These are phyloP conservation scores for Acrossocheilus fasciatus DNA, from an alignment of 2,797 vertebrate species.

Conservation along the genomic window DNA sequence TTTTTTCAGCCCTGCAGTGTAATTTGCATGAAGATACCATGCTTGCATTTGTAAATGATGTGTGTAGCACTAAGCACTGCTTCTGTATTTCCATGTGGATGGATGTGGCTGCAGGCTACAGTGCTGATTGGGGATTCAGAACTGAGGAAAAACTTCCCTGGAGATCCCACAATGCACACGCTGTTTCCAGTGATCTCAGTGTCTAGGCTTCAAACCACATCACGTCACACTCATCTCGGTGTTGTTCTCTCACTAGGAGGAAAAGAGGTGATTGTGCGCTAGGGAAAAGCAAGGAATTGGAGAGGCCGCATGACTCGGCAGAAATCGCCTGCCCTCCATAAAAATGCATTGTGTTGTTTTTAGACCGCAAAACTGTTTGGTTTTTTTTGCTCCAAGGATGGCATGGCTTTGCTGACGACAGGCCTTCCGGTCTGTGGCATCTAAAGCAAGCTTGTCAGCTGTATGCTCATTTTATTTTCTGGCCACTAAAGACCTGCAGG, in stretches of 20 bases:
- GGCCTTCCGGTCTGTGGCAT: neutral
- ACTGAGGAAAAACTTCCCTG: conserved; percentile 2
- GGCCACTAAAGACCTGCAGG: conserved; percentile 5
- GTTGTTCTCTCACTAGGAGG: conserved; percentile 14
- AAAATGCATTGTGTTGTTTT: neutral
- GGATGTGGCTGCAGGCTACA: conserved; percentile 22
- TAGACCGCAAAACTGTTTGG: neutral
- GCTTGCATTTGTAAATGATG: conserved; percentile 19
- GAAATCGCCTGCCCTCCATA: conserved; percentile 13
- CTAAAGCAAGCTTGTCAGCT: conserved; percentile 1
- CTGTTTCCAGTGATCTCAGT: conserved; percentile 56
- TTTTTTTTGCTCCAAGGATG: neutral
- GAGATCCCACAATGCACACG: conserved; percentile 15
- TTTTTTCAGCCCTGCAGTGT: conserved; percentile 35
- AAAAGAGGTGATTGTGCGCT: conserved; percentile 17
- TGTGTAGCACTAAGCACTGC: neutral
- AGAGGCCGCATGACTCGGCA: conserved; percentile 41
- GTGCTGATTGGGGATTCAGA: conserved; percentile 22
- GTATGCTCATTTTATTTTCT: conserved; percentile 12
- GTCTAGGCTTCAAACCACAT: conserved; percentile 45
- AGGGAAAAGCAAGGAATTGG: conserved; percentile 16
- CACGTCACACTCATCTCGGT: conserved; percentile 5
- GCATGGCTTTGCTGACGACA: conserved; percentile 6
- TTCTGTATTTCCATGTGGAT: conserved; percentile 11
- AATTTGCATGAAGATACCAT: conserved; percentile 35